A percentile compares a stretch with the other conserved stretches of the same genome.
phyloP scores from a whole-genome alignment of 1,140 invertebrate genomes.

The Lepidurus apus region DNA sequence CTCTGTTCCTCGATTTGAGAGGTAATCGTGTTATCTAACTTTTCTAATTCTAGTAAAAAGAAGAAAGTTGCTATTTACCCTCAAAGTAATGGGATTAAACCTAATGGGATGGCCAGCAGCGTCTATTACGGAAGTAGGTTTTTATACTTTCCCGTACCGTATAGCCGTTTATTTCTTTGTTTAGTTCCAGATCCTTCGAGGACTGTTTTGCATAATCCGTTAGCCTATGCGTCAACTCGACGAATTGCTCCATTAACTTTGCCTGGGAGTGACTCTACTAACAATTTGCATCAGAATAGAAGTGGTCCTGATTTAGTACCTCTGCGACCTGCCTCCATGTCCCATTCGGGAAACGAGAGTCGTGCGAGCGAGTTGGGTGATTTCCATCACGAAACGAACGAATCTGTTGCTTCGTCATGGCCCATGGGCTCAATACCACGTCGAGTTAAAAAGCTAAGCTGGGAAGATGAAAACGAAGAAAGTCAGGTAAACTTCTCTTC shows the following conservation, averaged over 20 bases:
- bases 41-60: slow-evolving; percentile 25
- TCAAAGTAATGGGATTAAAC: not conserved
- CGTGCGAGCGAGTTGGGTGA: not conserved
- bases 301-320: slow-evolving; percentile 10
- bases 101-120: not conserved
- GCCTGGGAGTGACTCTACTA: not conserved
- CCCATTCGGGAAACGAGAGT: not conserved
- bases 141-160: not conserved
- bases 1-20: no score
- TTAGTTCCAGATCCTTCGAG: slow-evolving; percentile 4
- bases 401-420: slow-evolving; percentile 44
- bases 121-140: slow-evolving; percentile 1
- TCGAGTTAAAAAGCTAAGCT: slow-evolving; percentile 64
- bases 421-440: slow-evolving; percentile 53
- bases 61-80: slow-evolving; percentile 27
- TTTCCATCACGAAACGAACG: not conserved
- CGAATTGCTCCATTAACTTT: not conserved
- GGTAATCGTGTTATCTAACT: no score
- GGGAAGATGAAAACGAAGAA: slow-evolving; percentile 56
- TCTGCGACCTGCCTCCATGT: not conserved
- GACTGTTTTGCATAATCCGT: not conserved
- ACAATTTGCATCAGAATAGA: not conserved
- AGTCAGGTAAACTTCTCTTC: not conserved
- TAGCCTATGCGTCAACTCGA: not conserved
- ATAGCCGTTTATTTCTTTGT: not conserved